Percentiles rank a stretch among this genome's conserved stretches.
Conservation (phyloP, 2,888 invertebrate species). For the Rhogogaster chlorosoma region DNA sequence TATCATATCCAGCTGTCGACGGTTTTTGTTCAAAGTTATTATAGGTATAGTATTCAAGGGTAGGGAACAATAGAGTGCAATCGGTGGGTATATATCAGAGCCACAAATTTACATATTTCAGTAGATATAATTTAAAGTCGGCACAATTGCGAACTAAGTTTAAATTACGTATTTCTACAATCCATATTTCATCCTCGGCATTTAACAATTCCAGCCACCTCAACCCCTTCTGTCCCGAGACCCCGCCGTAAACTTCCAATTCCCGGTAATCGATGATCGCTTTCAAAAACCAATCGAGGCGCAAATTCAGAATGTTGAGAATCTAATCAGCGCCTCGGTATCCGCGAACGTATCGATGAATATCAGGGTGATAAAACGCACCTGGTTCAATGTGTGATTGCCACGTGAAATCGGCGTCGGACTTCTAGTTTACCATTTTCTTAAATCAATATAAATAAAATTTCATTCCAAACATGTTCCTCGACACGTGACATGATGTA, state of each 20-base stretch:
- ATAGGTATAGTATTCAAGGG: neutral
- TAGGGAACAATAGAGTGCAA: slow-evolving; percentile 17
- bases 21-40: neutral
- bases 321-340: slow-evolving; percentile 39
- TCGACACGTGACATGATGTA: neutral
- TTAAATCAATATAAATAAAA: neutral
- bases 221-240: neutral
- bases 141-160: slow-evolving; percentile 43
- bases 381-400: slow-evolving; percentile 22
- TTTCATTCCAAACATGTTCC: neutral
- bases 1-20: neutral
- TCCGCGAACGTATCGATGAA: slow-evolving; percentile 21
- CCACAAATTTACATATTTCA: slow-evolving; percentile 34
- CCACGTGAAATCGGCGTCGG: neutral
- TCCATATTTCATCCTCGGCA: slow-evolving; percentile 46
- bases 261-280: slow-evolving; percentile 46
- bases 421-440: neutral
- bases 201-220: slow-evolving; percentile 43
- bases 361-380: slow-evolving; percentile 15
- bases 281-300: slow-evolving; percentile 47
- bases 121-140: slow-evolving; percentile 33
- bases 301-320: slow-evolving; percentile 39
- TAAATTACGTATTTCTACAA: slow-evolving; percentile 48
- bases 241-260: slow-evolving; percentile 42
- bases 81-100: slow-evolving; percentile 10